Percentiles rank a stretch among this genome's conserved stretches.
phyloP scores from a whole-genome alignment of 1,140 invertebrate species.

The Dryas iulia region DNA sequence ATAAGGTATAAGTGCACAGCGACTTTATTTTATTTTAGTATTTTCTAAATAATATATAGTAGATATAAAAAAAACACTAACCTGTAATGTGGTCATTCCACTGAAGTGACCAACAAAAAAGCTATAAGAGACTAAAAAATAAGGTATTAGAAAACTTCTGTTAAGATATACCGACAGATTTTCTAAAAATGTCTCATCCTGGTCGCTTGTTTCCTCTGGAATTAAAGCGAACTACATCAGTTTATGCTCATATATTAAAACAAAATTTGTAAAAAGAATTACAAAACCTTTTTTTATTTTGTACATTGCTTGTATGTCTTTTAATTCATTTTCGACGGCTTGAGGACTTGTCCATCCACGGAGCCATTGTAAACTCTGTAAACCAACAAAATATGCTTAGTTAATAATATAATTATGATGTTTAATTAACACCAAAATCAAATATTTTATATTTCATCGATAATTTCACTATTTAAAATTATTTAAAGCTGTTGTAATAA shows the following conservation, averaged over 20 bases:
- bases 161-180: constrained; percentile 74
- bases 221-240: constrained; percentile 9
- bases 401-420: background rate
- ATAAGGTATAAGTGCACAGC: too few relatives aligned
- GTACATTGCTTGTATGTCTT: constrained; percentile 67
- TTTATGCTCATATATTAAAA: background rate
- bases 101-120: constrained; percentile 88
- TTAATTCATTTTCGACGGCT: constrained; percentile 81
- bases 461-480: background rate
- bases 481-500: too few relatives aligned
- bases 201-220: constrained; percentile 33
- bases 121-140: constrained; percentile 81
- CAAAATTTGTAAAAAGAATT: background rate
- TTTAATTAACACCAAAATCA: background rate
- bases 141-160: constrained; percentile 83
- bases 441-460: too few relatives aligned
- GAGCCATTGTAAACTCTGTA: constrained; percentile 82
- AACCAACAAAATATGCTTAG: constrained; percentile 4
- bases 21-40: too few relatives aligned
- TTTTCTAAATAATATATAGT: too few relatives aligned
- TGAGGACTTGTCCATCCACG: constrained; percentile 83
- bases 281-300: constrained; percentile 52
- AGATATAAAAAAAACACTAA: constrained; percentile 14
- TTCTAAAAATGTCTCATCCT: constrained; percentile 41
- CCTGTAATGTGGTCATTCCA: constrained; percentile 85